Evolutionary conservation across 1,140 invertebrate genomes (phyloP).

Genomic region (Coenobita brevimanus): DNA sequence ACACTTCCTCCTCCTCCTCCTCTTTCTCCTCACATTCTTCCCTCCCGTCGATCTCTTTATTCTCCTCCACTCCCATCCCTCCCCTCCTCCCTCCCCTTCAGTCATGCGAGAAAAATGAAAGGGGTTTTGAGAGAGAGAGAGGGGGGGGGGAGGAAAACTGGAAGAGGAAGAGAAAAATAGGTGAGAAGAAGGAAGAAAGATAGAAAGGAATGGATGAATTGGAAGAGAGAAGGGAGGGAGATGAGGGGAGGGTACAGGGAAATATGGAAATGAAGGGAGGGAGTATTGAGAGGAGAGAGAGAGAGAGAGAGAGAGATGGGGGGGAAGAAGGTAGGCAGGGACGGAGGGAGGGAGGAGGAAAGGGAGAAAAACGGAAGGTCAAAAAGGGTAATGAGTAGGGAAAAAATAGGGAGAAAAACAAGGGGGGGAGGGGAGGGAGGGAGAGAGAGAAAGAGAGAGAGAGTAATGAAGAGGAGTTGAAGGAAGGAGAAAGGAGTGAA

Average conservation of each 20-base stretch:
- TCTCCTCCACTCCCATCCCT: no score
- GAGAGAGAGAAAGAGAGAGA: conserved; percentile 1
- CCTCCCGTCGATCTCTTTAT: no score
- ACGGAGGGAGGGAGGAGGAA: not conserved
- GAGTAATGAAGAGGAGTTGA: not conserved
- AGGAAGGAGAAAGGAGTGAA: not conserved
- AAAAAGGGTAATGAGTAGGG: not conserved
- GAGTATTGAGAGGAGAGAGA: not conserved
- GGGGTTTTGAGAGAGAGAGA: not conserved
- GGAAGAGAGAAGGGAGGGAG: not conserved
- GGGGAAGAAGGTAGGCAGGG: not conserved
- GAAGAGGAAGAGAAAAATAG: not conserved
- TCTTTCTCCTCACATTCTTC: no score
- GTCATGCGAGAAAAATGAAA: no score
- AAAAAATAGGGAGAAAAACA: not conserved
- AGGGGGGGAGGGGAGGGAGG: no score
- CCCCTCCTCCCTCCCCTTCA: no score
- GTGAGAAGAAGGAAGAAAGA: not conserved
- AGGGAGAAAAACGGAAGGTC: not conserved
- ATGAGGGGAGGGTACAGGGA: not conserved
- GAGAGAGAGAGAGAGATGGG: not conserved
- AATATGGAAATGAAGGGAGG: not conserved
- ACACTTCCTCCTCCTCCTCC: no score
- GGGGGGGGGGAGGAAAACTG: not conserved
- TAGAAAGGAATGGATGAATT: not conserved